Evolutionary conservation across 2,888 invertebrate species (phyloP).

Genomic region (Cephus rjabovi): DNA sequence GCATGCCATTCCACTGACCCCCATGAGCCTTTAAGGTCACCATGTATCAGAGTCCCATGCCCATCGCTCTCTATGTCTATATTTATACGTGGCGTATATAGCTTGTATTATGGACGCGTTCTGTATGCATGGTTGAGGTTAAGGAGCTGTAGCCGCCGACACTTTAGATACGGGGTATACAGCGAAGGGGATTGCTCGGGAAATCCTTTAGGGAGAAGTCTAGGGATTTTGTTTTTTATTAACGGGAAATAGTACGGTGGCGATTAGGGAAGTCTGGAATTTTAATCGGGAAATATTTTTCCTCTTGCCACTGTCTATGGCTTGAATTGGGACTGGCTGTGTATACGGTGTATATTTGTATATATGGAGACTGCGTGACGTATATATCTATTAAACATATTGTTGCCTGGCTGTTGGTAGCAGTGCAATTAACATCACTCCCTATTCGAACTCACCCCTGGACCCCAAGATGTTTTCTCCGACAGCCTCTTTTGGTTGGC

Average conservation of each 20-base stretch:
- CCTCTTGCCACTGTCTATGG: neutral
- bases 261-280: neutral
- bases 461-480: conserved; percentile 13
- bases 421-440: conserved; percentile 52
- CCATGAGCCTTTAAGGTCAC: conserved; percentile 7
- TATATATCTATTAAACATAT: conserved; percentile 26
- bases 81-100: neutral
- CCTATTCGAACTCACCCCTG: conserved; percentile 39
- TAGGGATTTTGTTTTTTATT: neutral
- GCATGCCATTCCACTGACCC: conserved; percentile 37
- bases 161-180: neutral
- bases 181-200: neutral
- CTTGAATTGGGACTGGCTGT: neutral
- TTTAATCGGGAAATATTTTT: neutral
- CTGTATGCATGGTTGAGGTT: neutral
- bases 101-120: neutral
- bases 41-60: neutral
- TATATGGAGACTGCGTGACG: neutral
- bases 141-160: neutral
- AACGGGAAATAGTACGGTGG: neutral
- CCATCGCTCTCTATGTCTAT: neutral
- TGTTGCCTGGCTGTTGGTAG: conserved; percentile 48
- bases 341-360: neutral
- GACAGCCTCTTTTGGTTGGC: neutral
- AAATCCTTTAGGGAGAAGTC: neutral